Conservation (phyloP, 2,888 invertebrate genomes). For the Monoplex corrugatus region DNA sequence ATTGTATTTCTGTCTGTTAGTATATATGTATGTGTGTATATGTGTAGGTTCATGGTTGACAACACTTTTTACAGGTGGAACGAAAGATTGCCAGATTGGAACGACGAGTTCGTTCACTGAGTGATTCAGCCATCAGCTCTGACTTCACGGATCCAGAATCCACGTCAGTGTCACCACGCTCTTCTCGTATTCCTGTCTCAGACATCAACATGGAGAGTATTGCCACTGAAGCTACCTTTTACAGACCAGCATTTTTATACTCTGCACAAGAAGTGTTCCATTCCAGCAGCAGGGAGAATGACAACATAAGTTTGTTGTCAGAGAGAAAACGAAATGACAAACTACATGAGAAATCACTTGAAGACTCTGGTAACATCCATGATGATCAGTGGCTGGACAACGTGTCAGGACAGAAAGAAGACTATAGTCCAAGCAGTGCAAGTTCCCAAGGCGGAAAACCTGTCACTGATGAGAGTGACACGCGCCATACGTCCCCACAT, state of each 20-base stretch:
- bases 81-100: conserved; percentile 66
- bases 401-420: background rate
- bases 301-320: background rate
- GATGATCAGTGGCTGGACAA: conserved; percentile 59
- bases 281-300: background rate
- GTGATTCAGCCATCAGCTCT: conserved; percentile 78
- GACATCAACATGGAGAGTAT: background rate
- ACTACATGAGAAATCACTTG: conserved; percentile 58
- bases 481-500: conserved; percentile 13
- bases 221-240: background rate
- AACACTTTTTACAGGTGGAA: conserved; percentile 59
- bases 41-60: too few species aligned
- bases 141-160: conserved; percentile 77
- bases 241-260: background rate
- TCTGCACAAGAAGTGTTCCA: conserved; percentile 33
- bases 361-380: conserved; percentile 65
- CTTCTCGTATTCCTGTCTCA: conserved; percentile 62
- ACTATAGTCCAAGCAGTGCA: background rate
- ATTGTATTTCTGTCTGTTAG: too few species aligned
- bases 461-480: conserved; percentile 18
- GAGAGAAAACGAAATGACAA: background rate
- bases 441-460: background rate
- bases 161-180: conserved; percentile 66
- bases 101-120: conserved; percentile 66
- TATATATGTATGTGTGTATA: too few species aligned